These are phyloP conservation scores for Melanocharis versteri DNA, from an alignment of 2,113 vertebrate genomes.

Conservation along the genomic window DNA sequence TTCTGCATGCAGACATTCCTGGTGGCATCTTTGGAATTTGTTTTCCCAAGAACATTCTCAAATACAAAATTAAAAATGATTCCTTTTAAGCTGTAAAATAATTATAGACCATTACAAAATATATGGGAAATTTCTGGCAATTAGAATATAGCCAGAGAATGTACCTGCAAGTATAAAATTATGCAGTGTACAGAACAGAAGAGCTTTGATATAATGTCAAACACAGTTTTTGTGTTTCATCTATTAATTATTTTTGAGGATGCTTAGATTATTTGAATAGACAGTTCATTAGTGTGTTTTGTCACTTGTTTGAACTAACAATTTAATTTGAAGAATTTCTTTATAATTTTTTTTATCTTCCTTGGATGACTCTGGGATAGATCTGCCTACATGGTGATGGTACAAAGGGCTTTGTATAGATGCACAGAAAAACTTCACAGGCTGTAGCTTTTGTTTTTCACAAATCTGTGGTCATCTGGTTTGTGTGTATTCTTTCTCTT, in stretches of 20 bases:
- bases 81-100: neutral
- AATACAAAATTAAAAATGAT: neutral
- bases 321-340: neutral
- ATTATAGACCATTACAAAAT: neutral
- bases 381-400: neutral
- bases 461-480: neutral
- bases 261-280: constrained; percentile 36
- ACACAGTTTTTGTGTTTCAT: neutral
- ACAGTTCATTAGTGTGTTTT: constrained; percentile 35
- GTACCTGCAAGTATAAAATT: neutral
- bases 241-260: constrained; percentile 6
- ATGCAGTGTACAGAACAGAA: neutral
- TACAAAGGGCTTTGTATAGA: neutral
- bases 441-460: neutral
- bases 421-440: neutral
- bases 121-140: neutral
- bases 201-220: neutral
- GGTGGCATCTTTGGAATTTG: neutral
- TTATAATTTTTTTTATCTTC: neutral
- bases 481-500: neutral
- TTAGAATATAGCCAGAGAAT: neutral
- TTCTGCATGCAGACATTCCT: neutral
- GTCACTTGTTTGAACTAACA: neutral
- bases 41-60: neutral
- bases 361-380: neutral